Evolutionary conservation across 64 coral and sea anemone genomes (phyloP), one percentile per base, ranked within the genome.

Genomic region (Pachyseris speciosa): DNA sequence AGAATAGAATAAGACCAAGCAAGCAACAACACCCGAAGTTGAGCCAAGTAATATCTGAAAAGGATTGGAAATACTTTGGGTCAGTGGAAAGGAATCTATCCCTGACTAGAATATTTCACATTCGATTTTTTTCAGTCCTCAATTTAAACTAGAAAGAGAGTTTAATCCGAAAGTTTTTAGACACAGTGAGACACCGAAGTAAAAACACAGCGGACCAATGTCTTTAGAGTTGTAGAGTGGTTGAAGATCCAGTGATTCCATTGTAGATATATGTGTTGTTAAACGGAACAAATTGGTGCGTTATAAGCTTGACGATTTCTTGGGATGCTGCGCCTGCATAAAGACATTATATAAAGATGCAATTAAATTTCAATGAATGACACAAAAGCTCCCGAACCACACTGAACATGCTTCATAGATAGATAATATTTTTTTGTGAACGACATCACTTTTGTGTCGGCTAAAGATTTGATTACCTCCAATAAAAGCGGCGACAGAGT

Each of bases 251-350:
- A 37, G 94, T 90, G 72, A 95, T 99, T 19, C 94, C 97, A 28
- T 99, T 99, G 74, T 99, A 99, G 57, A 99, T 92, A 63, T 89
- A 99, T 0, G 86, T 93, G 61, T 95, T 92, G 49, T 95, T 88
- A 58, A 99, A 99, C 24, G 97, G 97, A 8, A 99, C 97, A 83
- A 95, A 99, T 60, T 99, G 97, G 13, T 75, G 97, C 0, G 97
- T 99, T 17, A 99, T 79, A 60, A 99, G 81, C 79, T 99, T 99
- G 25, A 99, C 87, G 34, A 91, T 81, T 75, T 99, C 97, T 77
- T 99, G 97, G 19, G 97, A 94, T 16, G 94, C 94, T 9, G 97
- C 93, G 13, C 97, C 97, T 93, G 58, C 16, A 80, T 90, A 85
- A 20, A 31, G 32, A 28, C 29, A 42, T 72, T 6, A 22, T n/a